phyloP scores from a whole-genome alignment of 2,797 vertebrate species.

The Synaphobranchus kaupii region DNA sequence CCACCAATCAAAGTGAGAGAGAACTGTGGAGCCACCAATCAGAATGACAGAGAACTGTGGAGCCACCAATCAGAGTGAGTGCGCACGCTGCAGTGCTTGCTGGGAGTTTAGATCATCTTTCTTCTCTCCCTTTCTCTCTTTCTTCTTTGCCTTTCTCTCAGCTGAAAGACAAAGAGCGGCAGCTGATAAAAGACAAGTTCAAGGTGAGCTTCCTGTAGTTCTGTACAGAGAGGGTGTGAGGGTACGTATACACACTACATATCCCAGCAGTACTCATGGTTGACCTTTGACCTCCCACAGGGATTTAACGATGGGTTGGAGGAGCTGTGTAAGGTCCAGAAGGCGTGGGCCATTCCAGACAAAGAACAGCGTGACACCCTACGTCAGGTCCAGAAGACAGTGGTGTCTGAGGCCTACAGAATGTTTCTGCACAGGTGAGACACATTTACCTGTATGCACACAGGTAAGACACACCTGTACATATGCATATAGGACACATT shows the following conservation, averaged over 20 bases:
- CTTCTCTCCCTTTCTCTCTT: not conserved
- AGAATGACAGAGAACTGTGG: no score
- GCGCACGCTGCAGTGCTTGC: no score
- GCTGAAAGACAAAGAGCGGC: constrained; percentile 96
- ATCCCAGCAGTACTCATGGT: not conserved
- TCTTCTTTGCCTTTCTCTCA: constrained; percentile 51
- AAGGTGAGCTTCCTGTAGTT: constrained; percentile 74
- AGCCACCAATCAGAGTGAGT: not conserved
- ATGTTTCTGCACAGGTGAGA: constrained; percentile 85
- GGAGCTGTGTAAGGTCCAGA: constrained; percentile 95
- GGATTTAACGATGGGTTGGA: constrained; percentile 96
- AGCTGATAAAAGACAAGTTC: constrained; percentile 97
- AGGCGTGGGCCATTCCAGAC: constrained; percentile 97
- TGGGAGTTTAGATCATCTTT: not conserved
- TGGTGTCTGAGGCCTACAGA: constrained; percentile 87
- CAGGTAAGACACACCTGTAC: not conserved
- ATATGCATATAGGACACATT: not conserved
- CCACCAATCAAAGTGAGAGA: not conserved
- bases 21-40: no score
- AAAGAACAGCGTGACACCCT: constrained; percentile 88
- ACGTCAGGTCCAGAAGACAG: constrained; percentile 83
- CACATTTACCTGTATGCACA: not conserved
- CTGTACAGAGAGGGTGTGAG: not conserved
- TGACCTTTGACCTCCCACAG: constrained; percentile 60
- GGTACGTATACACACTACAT: not conserved